Percentiles rank a stretch among this genome's conserved stretches.
Conservation (phyloP, 2,888 invertebrate genomes). For the Schizaphis graminum region DNA sequence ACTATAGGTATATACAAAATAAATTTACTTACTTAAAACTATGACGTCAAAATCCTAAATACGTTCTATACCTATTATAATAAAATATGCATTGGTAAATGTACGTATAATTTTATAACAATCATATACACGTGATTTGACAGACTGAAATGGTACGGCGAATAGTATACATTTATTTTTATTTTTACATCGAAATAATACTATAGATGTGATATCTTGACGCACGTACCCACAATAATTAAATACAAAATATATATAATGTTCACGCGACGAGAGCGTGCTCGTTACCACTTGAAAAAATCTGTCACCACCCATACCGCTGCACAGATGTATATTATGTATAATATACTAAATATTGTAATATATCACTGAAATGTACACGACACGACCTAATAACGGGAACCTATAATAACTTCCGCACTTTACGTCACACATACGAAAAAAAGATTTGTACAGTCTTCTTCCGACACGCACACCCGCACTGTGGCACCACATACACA, state of each 20-base stretch:
- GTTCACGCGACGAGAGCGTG: background rate
- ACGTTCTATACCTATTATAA: background rate
- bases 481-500: background rate
- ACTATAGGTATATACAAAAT: background rate
- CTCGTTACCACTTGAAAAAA: background rate
- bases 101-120: background rate
- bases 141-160: background rate
- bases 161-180: background rate
- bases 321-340: background rate
- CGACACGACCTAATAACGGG: background rate
- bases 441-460: slow-evolving; percentile 17
- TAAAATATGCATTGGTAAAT: background rate
- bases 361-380: background rate
- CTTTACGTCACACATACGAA: background rate
- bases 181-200: background rate
- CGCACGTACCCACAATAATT: background rate
- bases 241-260: background rate
- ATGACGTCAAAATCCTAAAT: background rate
- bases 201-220: background rate
- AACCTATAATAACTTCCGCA: slow-evolving; percentile 25
- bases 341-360: background rate
- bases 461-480: background rate
- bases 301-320: slow-evolving; percentile 23
- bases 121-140: no score
- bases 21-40: background rate